Evolutionary conservation across 2,113 vertebrate species (phyloP), one percentile per base, ranked within the genome.

Genomic region (Tapirus terrestris): DNA sequence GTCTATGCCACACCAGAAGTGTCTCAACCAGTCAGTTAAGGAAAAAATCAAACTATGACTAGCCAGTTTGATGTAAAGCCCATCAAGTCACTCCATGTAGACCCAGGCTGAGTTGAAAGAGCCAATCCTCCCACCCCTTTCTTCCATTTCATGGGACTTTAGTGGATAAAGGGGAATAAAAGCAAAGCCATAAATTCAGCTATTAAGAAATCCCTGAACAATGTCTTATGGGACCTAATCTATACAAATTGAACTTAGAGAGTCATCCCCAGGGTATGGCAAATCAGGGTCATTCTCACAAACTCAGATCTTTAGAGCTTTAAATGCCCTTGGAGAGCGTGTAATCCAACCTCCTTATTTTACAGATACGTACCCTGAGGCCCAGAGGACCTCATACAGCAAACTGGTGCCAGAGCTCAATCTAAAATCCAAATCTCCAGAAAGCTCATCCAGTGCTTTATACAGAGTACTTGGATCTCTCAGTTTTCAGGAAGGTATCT

Each of bases 281-380:
- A 88, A 88, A 91, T 91, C 33, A 77, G 17, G 51, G 14, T 9
- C 91, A 93, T 73, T 96, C 73, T 82, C 92, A 82, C 23, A 79
- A 84, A 63, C 10, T 89, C n/a, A 87, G 33, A 75, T 75, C 29
- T 86, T 97, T 85, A 70, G 7, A 70, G 70, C 20, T 86, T 76
- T 77, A 93, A 90, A 85, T 14, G 9, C 39, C 25, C 29, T 31
- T 75, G 9, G 12, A 72, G 31, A 89, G 43, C 27, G 92, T 58
- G 61, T 39, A 85, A 92, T 96, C 3, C 16, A 89, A 63, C 18
- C 88, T 88, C 65, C 11, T 94, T 96, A 80, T 92, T 92, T 97
- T 94, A 68, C 39, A 70, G 20, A 43, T 89, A 48, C 48, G 31
- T 73, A 89, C 63, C 21, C 33, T 70, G 77, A 80, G 48, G 39